These are phyloP conservation scores for Darevskia nairensis DNA, from an alignment of 2,797 vertebrate genomes.

Conservation along the genomic window DNA sequence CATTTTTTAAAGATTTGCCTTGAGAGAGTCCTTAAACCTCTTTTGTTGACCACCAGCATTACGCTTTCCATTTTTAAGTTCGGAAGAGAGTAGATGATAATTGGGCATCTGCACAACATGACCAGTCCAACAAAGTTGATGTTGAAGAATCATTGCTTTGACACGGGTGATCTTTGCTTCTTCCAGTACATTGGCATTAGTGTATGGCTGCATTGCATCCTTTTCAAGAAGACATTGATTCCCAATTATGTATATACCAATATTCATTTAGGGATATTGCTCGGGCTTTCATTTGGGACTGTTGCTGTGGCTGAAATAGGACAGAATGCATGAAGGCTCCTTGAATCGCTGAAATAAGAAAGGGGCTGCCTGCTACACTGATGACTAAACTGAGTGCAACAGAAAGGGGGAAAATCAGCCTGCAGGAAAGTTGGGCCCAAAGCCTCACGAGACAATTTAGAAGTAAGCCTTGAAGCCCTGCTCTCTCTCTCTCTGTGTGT, in stretches of 20 bases:
- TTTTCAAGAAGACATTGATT: slow-evolving; percentile 46
- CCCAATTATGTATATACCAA: not conserved
- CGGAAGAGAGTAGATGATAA: too few species aligned
- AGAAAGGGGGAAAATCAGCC: not conserved
- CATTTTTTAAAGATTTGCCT: too few species aligned
- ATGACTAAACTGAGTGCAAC: not conserved
- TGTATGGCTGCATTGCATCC: slow-evolving; percentile 7
- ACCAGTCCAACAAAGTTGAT: too few species aligned
- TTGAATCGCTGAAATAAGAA: not conserved
- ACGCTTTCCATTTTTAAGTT: too few species aligned
- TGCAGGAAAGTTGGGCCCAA: not conserved
- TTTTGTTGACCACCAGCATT: too few species aligned
- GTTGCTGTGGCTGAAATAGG: not conserved
- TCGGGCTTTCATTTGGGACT: slow-evolving; percentile 35
- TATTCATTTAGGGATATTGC: slow-evolving; percentile 13
- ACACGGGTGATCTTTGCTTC: too few species aligned
- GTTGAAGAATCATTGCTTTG: too few species aligned
- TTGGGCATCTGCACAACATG: too few species aligned
- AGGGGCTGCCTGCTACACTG: too few species aligned
- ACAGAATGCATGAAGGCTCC: not conserved
- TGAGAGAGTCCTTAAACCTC: too few species aligned
- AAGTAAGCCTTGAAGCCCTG: not conserved
- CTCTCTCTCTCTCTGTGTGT: not conserved
- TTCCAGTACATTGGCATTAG: too few species aligned
- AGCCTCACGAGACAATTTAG: not conserved